Evolutionary conservation across 2,113 vertebrate genomes (phyloP).

Genomic region (Melospiza georgiana): DNA sequence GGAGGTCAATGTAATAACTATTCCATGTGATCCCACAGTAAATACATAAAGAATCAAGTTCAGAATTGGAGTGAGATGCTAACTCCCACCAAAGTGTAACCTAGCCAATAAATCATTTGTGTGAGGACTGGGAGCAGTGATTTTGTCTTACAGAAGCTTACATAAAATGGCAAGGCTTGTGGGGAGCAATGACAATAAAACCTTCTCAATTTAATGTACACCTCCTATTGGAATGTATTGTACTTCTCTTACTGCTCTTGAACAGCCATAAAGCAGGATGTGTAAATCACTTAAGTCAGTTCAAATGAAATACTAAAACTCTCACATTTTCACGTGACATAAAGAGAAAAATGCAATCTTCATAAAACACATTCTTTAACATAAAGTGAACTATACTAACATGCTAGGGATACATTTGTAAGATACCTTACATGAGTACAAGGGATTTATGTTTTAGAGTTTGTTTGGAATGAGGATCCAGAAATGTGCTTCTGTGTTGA

Average conservation of each 20-base stretch:
- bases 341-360: not conserved
- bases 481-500: not conserved
- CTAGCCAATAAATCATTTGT: not conserved
- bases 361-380: not conserved
- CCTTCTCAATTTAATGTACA: not conserved
- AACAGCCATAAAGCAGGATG: not conserved
- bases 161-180: not conserved
- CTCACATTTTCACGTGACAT: not conserved
- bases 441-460: not conserved
- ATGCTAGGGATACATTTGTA: not conserved
- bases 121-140: not conserved
- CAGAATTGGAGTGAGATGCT: not conserved
- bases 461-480: not conserved
- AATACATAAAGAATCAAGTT: not conserved
- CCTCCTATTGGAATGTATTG: not conserved
- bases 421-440: not conserved
- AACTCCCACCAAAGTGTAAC: not conserved
- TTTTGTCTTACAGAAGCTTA: not conserved
- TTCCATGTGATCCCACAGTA: not conserved
- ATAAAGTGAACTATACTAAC: not conserved
- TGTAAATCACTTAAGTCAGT: not conserved
- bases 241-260: not conserved
- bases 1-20: not conserved
- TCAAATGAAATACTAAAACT: not conserved
- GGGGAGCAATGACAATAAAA: not conserved